Base-by-base conservation (phyloP, 35 echinoderm and acorn worm species). In the Diadema setosum region DNA sequence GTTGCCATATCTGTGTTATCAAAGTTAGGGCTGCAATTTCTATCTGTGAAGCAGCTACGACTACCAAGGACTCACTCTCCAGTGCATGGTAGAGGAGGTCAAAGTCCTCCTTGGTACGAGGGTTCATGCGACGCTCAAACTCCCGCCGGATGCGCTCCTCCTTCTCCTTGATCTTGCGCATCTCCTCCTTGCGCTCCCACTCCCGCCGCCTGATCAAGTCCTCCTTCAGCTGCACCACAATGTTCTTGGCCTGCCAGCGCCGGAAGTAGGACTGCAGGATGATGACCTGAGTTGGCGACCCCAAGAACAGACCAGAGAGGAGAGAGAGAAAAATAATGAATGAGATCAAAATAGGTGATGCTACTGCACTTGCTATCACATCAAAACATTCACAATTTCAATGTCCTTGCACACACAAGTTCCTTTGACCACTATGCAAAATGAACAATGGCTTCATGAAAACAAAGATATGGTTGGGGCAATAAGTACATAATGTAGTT, bases 111-210 rank as follows among this genome's bases (percentile, higher is more conserved):
- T 99, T 99, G 18, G 89, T 92, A 39, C 86, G 82, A 4, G 96
- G 96, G 78, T 99, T 99, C 96, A 99, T 99, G 24, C 96, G 60
- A 25, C 93, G 84, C 78, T 99, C 93, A 90, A 99, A 99, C 43
- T 99, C 96, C 3, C 57, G 87, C 42, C 89, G 88, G 45, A 99
- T 99, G 80, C 96, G 87, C 20, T 99, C 93, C 37, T 94, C 96
- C 27, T 99, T 99, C 65, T 99, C 96, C 81, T 93, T 92, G 29
- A 99, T 94, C 65, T 99, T 99, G n/a, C 96, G 86, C 18, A 95
- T 92, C 73, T 94, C 96, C 70, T 99, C 96, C 73, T 86, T 49
- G 35, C 96, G 83, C 90, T 99, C 96, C 92, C 92, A 99, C 58
- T 94, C 96, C 46, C 82, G 24, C 32, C 96, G 49, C 57, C 81